phyloP scores from a whole-genome alignment of 2,113 vertebrate genomes.

The Brachirus orientalis region DNA sequence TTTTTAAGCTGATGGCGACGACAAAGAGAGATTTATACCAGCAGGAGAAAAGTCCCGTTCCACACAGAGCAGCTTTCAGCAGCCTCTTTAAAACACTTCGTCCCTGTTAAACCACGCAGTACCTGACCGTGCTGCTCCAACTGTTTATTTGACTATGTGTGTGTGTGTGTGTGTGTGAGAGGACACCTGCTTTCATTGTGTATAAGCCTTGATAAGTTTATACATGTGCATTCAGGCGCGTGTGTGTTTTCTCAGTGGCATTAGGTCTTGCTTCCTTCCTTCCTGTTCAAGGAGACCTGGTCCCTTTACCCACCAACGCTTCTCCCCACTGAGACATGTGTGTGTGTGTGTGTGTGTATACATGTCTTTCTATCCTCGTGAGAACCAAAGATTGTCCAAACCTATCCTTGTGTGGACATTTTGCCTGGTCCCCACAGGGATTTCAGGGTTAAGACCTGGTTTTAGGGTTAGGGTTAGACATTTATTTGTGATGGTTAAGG shows the following conservation, averaged over 20 bases:
- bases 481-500: no score
- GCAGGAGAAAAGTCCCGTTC: constrained; percentile 27
- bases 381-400: no score
- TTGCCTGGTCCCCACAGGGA: no score
- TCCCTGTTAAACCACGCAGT: constrained; percentile 69
- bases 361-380: no score
- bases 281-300: constrained; percentile 69
- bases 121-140: constrained; percentile 55
- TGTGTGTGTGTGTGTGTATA: constrained; percentile 25
- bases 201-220: constrained; percentile 35
- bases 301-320: constrained; percentile 62
- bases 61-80: constrained; percentile 64
- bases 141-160: constrained; percentile 75
- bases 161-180: constrained; percentile 9
- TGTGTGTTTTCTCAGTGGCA: constrained; percentile 59
- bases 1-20: no score
- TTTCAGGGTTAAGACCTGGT: no score
- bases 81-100: constrained; percentile 77
- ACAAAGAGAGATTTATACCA: constrained; percentile 48
- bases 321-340: constrained; percentile 51
- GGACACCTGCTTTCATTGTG: constrained; percentile 25
- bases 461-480: no score
- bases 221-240: constrained; percentile 52
- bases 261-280: constrained; percentile 79
- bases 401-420: background rate